Percentiles rank a stretch among this genome's conserved stretches.
phyloP scores from a whole-genome alignment of 92 coral and sea anemone genomes.

The Diadumene lineata region DNA sequence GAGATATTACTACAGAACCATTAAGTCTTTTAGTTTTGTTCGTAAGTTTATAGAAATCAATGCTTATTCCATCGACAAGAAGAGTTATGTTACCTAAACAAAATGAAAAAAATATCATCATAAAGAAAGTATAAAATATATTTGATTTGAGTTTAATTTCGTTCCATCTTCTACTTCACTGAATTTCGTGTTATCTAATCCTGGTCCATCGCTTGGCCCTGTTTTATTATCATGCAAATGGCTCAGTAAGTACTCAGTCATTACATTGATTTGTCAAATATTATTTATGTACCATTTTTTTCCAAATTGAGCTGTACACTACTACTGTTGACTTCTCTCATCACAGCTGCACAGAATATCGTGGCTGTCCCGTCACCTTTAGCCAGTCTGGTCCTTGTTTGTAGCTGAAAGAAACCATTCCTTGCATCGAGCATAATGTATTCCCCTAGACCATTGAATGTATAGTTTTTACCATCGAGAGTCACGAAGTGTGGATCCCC shows the following conservation, averaged over 20 bases:
- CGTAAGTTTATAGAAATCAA: conserved; percentile 18
- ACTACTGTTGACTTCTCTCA: conserved; percentile 39
- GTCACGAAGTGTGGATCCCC: conserved; percentile 68
- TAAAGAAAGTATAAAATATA: too few species aligned
- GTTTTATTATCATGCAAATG: neutral
- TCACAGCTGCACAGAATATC: conserved; percentile 58
- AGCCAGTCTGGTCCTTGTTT: conserved; percentile 54
- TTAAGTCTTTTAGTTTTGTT: conserved; percentile 23
- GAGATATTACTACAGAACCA: conserved; percentile 43
- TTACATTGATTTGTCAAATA: neutral
- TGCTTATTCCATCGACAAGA: conserved; percentile 22
- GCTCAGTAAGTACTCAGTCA: neutral
- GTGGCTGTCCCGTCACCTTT: conserved; percentile 64
- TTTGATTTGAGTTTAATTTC: too few species aligned
- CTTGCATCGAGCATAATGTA: conserved; percentile 47
- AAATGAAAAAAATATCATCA: too few species aligned
- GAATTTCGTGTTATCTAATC: too few species aligned
- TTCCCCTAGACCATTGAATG: conserved; percentile 61
- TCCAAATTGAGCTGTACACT: conserved; percentile 37
- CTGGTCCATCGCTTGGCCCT: too few species aligned
- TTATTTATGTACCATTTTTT: conserved; percentile 25
- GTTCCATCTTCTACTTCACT: too few species aligned
- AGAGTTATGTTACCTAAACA: neutral
- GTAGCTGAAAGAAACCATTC: conserved; percentile 45
- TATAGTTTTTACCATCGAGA: conserved; percentile 45